Evolutionary conservation across 2,888 invertebrate species (phyloP).

Genomic region (Ischnus inquisitorius): DNA sequence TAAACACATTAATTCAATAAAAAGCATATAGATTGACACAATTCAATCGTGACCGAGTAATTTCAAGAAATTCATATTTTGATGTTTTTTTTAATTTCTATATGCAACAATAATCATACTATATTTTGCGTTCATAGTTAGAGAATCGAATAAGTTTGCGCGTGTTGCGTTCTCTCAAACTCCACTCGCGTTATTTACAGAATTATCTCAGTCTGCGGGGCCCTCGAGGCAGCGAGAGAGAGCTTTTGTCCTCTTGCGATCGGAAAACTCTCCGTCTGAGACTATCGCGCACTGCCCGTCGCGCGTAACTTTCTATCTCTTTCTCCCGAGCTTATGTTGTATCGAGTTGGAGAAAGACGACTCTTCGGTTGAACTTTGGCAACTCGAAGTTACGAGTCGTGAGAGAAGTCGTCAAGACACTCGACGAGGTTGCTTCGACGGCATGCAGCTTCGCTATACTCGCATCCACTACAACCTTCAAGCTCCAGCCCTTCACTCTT

Average conservation of each 20-base stretch:
- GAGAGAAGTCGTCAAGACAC: constrained; percentile 36
- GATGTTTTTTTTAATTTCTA: background rate
- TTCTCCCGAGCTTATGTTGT: too few relatives aligned
- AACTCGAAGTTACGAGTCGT: constrained; percentile 18
- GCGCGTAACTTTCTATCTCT: background rate
- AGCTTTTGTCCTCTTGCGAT: constrained; percentile 35
- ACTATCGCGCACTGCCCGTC: constrained; percentile 6
- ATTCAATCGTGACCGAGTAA: too few relatives aligned
- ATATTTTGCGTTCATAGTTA: background rate
- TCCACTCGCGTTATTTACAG: too few relatives aligned
- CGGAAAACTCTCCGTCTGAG: constrained; percentile 21
- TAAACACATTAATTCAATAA: too few relatives aligned
- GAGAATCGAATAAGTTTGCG: too few relatives aligned
- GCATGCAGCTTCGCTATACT: background rate
- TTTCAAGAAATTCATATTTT: too few relatives aligned
- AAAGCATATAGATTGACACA: too few relatives aligned
- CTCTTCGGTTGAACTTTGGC: constrained; percentile 13
- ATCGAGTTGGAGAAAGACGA: too few relatives aligned
- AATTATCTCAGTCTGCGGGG: constrained; percentile 43
- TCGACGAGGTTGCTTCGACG: constrained; percentile 5
- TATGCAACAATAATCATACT: background rate
- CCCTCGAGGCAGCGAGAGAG: constrained; percentile 1
- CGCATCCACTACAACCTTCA: background rate
- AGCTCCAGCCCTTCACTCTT: background rate
- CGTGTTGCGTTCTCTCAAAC: too few relatives aligned